phyloP scores from a whole-genome alignment of 2,797 vertebrate species.

The Dendrocincla tyrannina region DNA sequence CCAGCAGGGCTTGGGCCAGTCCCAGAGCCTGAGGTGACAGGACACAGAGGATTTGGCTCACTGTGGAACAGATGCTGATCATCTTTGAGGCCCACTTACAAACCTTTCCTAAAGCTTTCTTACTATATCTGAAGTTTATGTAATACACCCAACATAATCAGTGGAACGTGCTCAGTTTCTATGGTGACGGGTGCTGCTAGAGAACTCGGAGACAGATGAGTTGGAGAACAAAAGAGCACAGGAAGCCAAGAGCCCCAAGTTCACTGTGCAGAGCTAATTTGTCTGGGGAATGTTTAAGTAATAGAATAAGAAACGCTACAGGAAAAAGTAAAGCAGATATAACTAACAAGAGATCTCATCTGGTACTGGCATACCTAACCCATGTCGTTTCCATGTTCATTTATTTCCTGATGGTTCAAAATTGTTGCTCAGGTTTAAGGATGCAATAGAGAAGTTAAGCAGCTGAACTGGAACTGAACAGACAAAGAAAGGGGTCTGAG shows the following conservation, averaged over 20 bases:
- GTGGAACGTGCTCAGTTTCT: constrained; percentile 65
- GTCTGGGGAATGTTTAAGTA: not conserved
- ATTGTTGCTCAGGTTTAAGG: not conserved
- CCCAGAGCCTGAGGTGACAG: not conserved
- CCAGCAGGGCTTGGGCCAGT: not conserved
- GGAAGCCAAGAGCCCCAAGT: constrained; percentile 13
- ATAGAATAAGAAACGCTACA: not conserved
- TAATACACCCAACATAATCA: constrained; percentile 42
- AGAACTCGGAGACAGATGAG: constrained; percentile 54
- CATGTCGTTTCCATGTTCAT: not conserved
- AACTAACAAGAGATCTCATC: not conserved
- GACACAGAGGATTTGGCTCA: not conserved
- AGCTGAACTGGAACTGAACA: not conserved
- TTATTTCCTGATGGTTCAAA: not conserved
- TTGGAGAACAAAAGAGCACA: constrained; percentile 51
- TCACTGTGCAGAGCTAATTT: constrained; percentile 42
- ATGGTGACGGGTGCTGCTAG: constrained; percentile 58
- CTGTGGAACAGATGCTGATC: not conserved
- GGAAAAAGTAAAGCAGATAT: constrained; percentile 5
- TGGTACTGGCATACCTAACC: not conserved
- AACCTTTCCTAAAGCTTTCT: not conserved
- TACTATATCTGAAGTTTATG: constrained; percentile 32
- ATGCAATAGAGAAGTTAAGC: not conserved
- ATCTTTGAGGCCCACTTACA: not conserved
- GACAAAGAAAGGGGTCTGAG: not conserved